Evolutionary conservation across 2,888 invertebrate species (phyloP).

Genomic region (Drosophila melanosoma): DNA sequence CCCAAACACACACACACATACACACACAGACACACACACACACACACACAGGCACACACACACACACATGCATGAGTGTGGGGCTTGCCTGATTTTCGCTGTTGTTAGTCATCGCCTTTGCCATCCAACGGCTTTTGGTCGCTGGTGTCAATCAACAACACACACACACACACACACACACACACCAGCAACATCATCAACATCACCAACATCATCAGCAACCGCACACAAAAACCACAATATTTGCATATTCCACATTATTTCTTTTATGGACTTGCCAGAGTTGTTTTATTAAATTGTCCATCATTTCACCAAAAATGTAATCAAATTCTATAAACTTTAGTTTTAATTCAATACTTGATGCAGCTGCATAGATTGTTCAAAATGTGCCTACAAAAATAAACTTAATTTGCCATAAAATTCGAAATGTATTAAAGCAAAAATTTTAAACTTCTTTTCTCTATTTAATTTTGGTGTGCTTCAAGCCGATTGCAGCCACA

Average conservation of each 20-base stretch:
- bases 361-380: background rate
- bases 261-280: slow-evolving; percentile 6
- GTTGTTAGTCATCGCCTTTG: slow-evolving; percentile 53
- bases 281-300: slow-evolving; percentile 8
- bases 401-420: background rate
- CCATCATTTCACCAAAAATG: background rate
- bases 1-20: slow-evolving; percentile 2
- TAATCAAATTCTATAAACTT: background rate
- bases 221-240: slow-evolving; percentile 16
- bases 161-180: slow-evolving; percentile 1
- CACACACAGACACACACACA: background rate
- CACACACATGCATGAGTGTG: background rate
- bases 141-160: slow-evolving; percentile 49
- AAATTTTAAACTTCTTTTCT: background rate
- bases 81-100: slow-evolving; percentile 26
- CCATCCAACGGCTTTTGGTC: slow-evolving; percentile 38
- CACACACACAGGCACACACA: slow-evolving; percentile 2
- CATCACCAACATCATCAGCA: slow-evolving; percentile 2
- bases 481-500: background rate
- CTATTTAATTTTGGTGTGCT: background rate
- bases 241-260: slow-evolving; percentile 39
- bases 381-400: background rate
- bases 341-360: background rate
- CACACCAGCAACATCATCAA: slow-evolving; percentile 3
- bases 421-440: background rate